Evolutionary conservation across 2,888 invertebrate genomes (phyloP).

Genomic region (Polylopha cassiicola): DNA sequence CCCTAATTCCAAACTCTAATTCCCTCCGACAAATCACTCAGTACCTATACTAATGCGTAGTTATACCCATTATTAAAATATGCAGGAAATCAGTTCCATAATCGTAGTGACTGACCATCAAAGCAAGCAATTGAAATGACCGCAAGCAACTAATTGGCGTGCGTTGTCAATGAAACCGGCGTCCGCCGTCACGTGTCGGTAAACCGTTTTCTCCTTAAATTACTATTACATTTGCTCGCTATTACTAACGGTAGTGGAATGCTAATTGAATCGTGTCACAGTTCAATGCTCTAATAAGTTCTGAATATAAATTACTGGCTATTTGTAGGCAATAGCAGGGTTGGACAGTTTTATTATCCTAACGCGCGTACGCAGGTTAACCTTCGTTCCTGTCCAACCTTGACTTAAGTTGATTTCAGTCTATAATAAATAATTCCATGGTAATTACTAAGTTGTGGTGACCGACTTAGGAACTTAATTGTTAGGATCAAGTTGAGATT

Average conservation of each 20-base stretch:
- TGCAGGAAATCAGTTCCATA: conserved; percentile 2
- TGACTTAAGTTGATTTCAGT: too few relatives aligned
- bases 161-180: conserved; percentile 19
- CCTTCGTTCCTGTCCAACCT: too few relatives aligned
- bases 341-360: too few relatives aligned
- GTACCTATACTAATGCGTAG: too few relatives aligned
- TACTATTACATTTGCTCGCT: conserved; percentile 23
- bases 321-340: too few relatives aligned
- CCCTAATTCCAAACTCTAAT: too few relatives aligned
- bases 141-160: conserved; percentile 20
- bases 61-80: conserved; percentile 6
- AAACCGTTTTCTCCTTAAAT: conserved; percentile 41
- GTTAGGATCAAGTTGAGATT: too few relatives aligned
- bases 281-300: conserved; percentile 63
- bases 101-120: conserved; percentile 17
- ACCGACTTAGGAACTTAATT: too few relatives aligned
- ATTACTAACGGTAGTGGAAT: conserved; percentile 41
- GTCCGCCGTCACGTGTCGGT: conserved; percentile 18
- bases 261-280: conserved; percentile 56
- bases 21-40: too few relatives aligned
- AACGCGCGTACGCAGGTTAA: too few relatives aligned
- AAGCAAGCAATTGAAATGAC: conserved; percentile 20
- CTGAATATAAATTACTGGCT: conserved; percentile 35
- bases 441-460: too few relatives aligned
- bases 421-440: too few relatives aligned